Conservation (phyloP, 2,888 invertebrate species). For the Lochmaea capreae region DNA sequence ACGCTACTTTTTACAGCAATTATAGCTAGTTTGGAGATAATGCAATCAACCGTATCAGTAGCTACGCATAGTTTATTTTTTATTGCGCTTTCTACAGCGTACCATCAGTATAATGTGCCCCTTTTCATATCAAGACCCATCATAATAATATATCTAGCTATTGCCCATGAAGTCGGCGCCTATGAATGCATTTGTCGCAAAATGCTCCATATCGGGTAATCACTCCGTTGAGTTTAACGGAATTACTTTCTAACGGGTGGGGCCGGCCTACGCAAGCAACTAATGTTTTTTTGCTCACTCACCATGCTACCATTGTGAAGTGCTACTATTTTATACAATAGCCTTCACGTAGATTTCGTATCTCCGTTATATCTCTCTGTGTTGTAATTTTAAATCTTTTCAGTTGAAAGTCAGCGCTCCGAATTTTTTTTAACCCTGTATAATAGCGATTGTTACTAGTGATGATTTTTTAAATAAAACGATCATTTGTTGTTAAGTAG, state of each 20-base stretch:
- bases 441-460: slow-evolving; percentile 7
- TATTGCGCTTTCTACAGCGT: slow-evolving; percentile 10
- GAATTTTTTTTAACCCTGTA: slow-evolving; percentile 5
- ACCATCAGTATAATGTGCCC: slow-evolving; percentile 1
- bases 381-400: slow-evolving; percentile 45
- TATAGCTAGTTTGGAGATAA: slow-evolving; percentile 1
- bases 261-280: slow-evolving; percentile 60
- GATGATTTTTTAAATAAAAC: not conserved
- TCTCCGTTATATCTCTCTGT: slow-evolving; percentile 48
- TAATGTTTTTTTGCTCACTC: slow-evolving; percentile 54
- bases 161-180: slow-evolving; percentile 21
- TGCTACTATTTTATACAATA: slow-evolving; percentile 58
- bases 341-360: slow-evolving; percentile 53
- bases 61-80: slow-evolving; percentile 11
- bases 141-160: not conserved
- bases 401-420: slow-evolving; percentile 2
- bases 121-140: slow-evolving; percentile 1
- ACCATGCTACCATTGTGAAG: slow-evolving; percentile 52
- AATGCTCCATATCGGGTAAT: slow-evolving; percentile 42
- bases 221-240: slow-evolving; percentile 54
- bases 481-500: not conserved
- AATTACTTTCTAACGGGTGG: slow-evolving; percentile 61
- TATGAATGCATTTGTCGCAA: slow-evolving; percentile 35
- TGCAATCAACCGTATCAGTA: slow-evolving; percentile 12
- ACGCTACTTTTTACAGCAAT: slow-evolving; percentile 11